Percentiles rank a stretch among this genome's conserved stretches.
These are phyloP conservation scores for Lydus trimaculatus DNA, from an alignment of 2,888 invertebrate genomes.

Conservation along the genomic window DNA sequence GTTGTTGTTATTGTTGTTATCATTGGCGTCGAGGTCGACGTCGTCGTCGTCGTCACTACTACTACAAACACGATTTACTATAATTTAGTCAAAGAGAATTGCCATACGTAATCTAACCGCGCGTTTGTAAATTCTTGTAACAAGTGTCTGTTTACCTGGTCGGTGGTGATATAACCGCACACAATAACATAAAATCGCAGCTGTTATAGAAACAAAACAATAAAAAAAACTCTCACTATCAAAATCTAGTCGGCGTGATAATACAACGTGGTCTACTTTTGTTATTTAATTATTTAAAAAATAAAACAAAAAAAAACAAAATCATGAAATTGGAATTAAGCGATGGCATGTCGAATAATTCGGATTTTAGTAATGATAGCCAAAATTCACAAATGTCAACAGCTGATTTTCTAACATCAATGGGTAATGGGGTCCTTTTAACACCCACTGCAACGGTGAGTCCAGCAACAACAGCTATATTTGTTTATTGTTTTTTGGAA, in stretches of 20 bases:
- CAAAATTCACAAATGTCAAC: constrained; percentile 58
- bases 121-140: constrained; percentile 18
- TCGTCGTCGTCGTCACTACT: not conserved
- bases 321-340: constrained; percentile 58
- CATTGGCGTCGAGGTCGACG: constrained; percentile 22
- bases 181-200: constrained; percentile 28
- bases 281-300: not conserved
- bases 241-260: constrained; percentile 16
- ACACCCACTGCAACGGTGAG: constrained; percentile 53
- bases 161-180: constrained; percentile 13
- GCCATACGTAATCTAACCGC: not conserved
- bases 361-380: constrained; percentile 60
- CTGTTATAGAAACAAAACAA: constrained; percentile 28
- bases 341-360: constrained; percentile 58
- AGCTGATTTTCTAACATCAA: constrained; percentile 53
- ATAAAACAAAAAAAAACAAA: too few species aligned
- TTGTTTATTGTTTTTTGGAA: too few species aligned
- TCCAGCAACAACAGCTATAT: constrained; percentile 17
- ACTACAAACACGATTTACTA: not conserved
- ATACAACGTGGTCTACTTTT: not conserved
- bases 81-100: not conserved
- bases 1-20: constrained; percentile 35
- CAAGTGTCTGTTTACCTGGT: constrained; percentile 39
- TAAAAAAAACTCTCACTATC: constrained; percentile 31
- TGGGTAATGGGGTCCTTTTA: constrained; percentile 52